Evolutionary conservation across 2,113 vertebrate species (phyloP).

Genomic region (Thymallus thymallus): DNA sequence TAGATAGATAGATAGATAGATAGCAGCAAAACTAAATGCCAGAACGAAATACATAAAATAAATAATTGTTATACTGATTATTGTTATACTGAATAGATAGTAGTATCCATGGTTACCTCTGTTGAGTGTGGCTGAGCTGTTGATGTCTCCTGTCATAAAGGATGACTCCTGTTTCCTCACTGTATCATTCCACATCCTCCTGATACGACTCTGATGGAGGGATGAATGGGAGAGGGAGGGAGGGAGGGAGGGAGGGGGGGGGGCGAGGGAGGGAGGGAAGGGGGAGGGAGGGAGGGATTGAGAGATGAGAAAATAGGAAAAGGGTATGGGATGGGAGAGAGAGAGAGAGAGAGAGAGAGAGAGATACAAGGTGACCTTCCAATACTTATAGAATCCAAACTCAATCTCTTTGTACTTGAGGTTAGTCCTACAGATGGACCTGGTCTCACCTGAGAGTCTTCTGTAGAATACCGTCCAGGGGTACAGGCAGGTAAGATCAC

Average conservation of each 20-base stretch:
- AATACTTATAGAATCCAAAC: too few relatives aligned
- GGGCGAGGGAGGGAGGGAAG: neutral
- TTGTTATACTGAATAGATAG: too few relatives aligned
- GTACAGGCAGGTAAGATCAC: constrained; percentile 82
- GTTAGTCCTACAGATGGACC: constrained; percentile 17
- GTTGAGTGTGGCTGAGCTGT: constrained; percentile 98
- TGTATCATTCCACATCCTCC: constrained; percentile 99
- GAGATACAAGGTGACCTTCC: neutral
- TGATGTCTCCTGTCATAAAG: constrained; percentile 99
- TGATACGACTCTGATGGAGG: constrained; percentile 89
- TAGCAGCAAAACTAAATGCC: too few relatives aligned
- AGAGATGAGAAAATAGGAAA: too few relatives aligned
- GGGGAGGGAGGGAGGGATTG: neutral
- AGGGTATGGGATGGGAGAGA: constrained; percentile 15
- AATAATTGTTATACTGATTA: too few relatives aligned
- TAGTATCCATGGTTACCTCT: constrained; percentile 86
- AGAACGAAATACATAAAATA: too few relatives aligned
- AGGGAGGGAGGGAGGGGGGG: neutral
- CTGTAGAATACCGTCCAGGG: constrained; percentile 73
- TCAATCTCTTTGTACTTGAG: neutral
- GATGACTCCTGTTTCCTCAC: constrained; percentile 99
- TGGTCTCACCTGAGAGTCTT: constrained; percentile 72
- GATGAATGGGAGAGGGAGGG: neutral
- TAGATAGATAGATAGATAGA: too few relatives aligned
- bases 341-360: neutral